phyloP scores from a whole-genome alignment of 1,140 invertebrate genomes.

The Tetranychus cinnabarinus region DNA sequence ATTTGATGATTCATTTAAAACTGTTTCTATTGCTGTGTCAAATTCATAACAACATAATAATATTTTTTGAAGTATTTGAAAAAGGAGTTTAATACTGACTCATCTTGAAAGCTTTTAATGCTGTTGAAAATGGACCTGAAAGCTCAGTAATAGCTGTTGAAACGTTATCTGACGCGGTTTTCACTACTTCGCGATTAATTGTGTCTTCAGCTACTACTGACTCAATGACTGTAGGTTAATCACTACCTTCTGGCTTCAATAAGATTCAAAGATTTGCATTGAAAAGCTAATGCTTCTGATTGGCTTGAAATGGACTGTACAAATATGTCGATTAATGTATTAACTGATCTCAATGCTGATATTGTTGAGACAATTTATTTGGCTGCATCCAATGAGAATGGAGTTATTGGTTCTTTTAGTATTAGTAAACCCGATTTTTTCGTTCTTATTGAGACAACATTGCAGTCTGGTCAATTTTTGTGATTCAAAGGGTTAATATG shows the following conservation, averaged over 20 bases:
- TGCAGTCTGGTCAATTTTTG: background rate
- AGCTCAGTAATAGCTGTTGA: slow-evolving; percentile 13
- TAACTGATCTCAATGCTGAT: background rate
- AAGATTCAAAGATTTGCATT: background rate
- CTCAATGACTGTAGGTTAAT: background rate
- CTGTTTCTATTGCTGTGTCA: background rate
- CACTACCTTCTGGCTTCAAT: background rate
- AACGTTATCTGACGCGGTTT: slow-evolving; percentile 15
- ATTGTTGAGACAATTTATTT: slow-evolving; percentile 12
- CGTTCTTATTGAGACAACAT: background rate
- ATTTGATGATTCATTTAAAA: slow-evolving; percentile 16
- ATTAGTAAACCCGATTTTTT: slow-evolving; percentile 7
- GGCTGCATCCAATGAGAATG: slow-evolving; percentile 12
- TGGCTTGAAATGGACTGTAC: slow-evolving; percentile 7
- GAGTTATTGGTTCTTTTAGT: slow-evolving; percentile 10
- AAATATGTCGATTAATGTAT: background rate
- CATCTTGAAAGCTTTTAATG: slow-evolving; percentile 15
- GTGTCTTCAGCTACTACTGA: background rate
- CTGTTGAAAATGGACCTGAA: slow-evolving; percentile 13
- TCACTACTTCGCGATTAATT: slow-evolving; percentile 5
- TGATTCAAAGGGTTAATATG: background rate
- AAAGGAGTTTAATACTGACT: slow-evolving; percentile 15
- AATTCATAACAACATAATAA: slow-evolving; percentile 6
- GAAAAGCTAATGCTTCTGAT: background rate
- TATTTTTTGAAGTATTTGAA: slow-evolving; percentile 12